A percentile compares a stretch with the other conserved stretches of the same genome.
These are phyloP conservation scores for Halesus radiatus DNA, from an alignment of 1,140 invertebrate species.

Conservation along the genomic window DNA sequence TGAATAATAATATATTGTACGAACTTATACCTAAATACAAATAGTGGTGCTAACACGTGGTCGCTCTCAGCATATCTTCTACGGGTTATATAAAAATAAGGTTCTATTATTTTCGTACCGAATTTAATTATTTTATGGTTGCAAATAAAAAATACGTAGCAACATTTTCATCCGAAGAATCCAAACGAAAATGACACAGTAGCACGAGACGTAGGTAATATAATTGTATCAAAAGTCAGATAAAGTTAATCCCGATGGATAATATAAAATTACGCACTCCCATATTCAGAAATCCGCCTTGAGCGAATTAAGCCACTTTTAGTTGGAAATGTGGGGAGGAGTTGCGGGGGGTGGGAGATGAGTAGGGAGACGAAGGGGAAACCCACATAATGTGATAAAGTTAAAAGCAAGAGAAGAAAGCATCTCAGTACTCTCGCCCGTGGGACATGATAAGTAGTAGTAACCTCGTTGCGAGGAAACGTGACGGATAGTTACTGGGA, in stretches of 20 bases:
- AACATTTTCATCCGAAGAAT: too few relatives aligned
- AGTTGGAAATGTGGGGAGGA: not conserved
- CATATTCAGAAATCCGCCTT: not conserved
- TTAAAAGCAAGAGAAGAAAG: constrained; percentile 13
- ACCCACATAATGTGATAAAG: constrained; percentile 7
- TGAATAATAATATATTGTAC: too few relatives aligned
- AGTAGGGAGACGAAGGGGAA: not conserved
- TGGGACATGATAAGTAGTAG: constrained; percentile 1
- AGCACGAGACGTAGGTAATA: too few relatives aligned
- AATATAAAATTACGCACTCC: constrained; percentile 1
- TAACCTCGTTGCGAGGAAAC: constrained; percentile 6
- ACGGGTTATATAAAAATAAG: too few relatives aligned
- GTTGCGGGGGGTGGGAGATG: not conserved
- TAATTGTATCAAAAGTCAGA: not conserved
- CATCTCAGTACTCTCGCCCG: not conserved
- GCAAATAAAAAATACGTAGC: too few relatives aligned
- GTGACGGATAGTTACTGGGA: constrained; percentile 1
- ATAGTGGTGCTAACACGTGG: too few relatives aligned
- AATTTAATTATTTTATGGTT: too few relatives aligned
- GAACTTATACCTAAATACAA: too few relatives aligned
- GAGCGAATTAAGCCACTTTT: constrained; percentile 25
- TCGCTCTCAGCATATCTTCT: too few relatives aligned
- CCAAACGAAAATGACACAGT: too few relatives aligned
- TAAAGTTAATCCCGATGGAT: constrained; percentile 5
- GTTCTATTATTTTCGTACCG: too few relatives aligned